Evolutionary conservation across 2,113 vertebrate genomes (phyloP).

Genomic region (Ophthalmolycus amberensis): DNA sequence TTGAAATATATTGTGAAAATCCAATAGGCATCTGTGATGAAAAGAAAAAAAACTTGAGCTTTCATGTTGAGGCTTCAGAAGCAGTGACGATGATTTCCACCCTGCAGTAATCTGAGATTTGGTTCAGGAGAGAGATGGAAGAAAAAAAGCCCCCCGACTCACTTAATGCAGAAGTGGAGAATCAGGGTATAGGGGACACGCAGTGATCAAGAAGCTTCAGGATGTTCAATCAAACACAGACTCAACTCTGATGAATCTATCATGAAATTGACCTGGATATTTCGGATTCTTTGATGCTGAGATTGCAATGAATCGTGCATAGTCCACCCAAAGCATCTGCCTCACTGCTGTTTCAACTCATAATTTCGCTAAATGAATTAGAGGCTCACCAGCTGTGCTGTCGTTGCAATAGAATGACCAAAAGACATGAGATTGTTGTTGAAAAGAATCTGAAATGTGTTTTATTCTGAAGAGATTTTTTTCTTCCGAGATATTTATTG

Average conservation of each 20-base stretch:
- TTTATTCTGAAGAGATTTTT: not conserved
- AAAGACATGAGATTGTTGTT: not conserved
- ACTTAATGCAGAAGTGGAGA: constrained; percentile 24
- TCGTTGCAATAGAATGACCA: not conserved
- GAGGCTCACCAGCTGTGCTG: not conserved
- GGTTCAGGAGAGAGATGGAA: constrained; percentile 29
- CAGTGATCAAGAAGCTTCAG: constrained; percentile 43
- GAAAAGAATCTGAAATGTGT: constrained; percentile 1
- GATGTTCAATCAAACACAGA: constrained; percentile 50
- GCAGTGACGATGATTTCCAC: constrained; percentile 54
- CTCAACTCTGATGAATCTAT: constrained; percentile 46
- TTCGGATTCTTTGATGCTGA: constrained; percentile 52
- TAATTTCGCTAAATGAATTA: not conserved
- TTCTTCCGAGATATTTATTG: not conserved
- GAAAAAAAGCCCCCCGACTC: not conserved
- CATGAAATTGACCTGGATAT: constrained; percentile 54
- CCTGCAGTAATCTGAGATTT: constrained; percentile 44
- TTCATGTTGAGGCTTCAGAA: constrained; percentile 65
- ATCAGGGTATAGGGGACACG: constrained; percentile 17
- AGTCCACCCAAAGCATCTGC: constrained; percentile 10
- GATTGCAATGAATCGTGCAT: constrained; percentile 13
- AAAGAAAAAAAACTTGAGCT: constrained; percentile 22
- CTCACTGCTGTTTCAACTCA: not conserved
- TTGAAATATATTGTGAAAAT: constrained; percentile 58
- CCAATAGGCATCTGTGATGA: constrained; percentile 35